A percentile compares a stretch with the other conserved stretches of the same genome.
Evolutionary conservation across 1,140 invertebrate genomes (phyloP).

Genomic region (Drosophila funebris): DNA sequence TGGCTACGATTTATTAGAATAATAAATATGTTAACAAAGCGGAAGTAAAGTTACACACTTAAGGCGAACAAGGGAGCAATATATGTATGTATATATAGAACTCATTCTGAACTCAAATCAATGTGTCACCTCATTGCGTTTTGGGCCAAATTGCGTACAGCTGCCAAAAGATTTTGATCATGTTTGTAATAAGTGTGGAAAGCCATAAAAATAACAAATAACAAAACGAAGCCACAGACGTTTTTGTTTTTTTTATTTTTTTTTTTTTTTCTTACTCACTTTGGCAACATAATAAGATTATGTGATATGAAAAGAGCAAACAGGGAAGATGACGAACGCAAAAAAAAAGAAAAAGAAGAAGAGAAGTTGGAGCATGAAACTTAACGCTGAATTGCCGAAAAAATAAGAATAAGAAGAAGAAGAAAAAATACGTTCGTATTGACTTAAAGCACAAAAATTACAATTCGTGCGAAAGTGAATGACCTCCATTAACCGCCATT

Average conservation of each 20-base stretch:
- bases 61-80: neutral
- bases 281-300: constrained; percentile 74
- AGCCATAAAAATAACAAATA: constrained; percentile 64
- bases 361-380: constrained; percentile 35
- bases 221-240: constrained; percentile 12
- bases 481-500: constrained; percentile 82
- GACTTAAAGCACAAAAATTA: constrained; percentile 74
- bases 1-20: constrained; percentile 15
- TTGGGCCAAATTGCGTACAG: constrained; percentile 38
- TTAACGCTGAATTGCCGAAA: constrained; percentile 46
- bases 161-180: constrained; percentile 63
- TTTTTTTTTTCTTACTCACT: too few species aligned
- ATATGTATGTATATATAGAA: neutral
- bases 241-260: constrained; percentile 23
- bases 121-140: neutral
- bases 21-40: neutral
- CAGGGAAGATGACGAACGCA: neutral
- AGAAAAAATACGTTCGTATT: constrained; percentile 52
- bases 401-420: neutral
- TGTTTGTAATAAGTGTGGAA: constrained; percentile 61
- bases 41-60: neutral
- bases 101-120: neutral
- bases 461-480: constrained; percentile 83
- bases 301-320: constrained; percentile 35
- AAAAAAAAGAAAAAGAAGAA: neutral